Evolutionary conservation across 30 jellyfish, hydroid and myxozoan genomes (phyloP).

Genomic region (Turritopsis dohrnii): DNA sequence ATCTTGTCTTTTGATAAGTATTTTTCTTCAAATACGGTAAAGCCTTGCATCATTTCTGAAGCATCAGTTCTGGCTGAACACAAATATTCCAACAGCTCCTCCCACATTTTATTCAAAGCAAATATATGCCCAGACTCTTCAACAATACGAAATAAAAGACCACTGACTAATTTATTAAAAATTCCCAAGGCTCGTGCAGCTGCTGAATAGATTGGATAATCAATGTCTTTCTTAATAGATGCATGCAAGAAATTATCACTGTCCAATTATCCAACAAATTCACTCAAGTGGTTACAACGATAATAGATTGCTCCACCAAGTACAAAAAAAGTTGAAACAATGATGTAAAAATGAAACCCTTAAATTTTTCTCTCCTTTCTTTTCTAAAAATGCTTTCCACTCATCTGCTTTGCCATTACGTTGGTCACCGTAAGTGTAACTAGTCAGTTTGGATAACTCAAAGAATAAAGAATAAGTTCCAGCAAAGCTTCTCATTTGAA

Average conservation of each 20-base stretch:
- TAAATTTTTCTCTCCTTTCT: not conserved
- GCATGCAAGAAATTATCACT: conserved; percentile 4
- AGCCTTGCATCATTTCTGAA: no score
- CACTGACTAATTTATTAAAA: conserved; percentile 33
- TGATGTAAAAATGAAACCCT: conserved; percentile 30
- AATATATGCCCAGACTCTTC: no score
- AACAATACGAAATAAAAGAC: conserved; percentile 33
- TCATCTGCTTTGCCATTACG: conserved; percentile 43
- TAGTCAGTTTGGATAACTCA: no score
- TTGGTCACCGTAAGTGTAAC: conserved; percentile 39
- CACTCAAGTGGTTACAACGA: conserved; percentile 24
- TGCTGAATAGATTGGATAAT: conserved; percentile 32
- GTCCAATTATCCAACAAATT: not conserved
- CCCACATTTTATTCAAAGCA: no score
- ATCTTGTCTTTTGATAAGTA: no score
- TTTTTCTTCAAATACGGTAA: no score
- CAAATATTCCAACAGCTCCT: no score
- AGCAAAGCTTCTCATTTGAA: no score
- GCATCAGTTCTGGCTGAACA: no score
- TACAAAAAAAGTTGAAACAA: no score
- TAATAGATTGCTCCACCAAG: conserved; percentile 35
- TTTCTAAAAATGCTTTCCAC: conserved; percentile 31
- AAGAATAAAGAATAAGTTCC: no score
- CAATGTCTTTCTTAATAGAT: no score
- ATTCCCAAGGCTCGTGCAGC: conserved; percentile 39